These are phyloP conservation scores for Xenops minutus DNA, from an alignment of 2,797 vertebrate species.

Conservation along the genomic window DNA sequence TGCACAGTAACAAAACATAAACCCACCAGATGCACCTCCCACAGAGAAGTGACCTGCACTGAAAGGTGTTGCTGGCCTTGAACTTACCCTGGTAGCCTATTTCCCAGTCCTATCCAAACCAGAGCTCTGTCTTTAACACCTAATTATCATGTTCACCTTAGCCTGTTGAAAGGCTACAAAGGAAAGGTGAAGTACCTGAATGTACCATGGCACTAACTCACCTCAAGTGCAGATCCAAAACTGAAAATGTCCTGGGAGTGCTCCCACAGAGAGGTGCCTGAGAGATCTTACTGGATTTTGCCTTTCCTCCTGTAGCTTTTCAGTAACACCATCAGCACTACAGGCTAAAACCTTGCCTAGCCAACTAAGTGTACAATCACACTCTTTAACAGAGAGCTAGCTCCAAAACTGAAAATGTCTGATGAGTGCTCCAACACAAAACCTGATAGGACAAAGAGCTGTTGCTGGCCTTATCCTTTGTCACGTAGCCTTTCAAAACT, in stretches of 20 bases:
- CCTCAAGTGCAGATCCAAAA: neutral
- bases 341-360: neutral
- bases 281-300: neutral
- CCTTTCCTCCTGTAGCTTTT: neutral
- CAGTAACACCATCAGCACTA: neutral
- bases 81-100: neutral
- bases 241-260: fast-evolving
- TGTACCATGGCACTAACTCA: neutral
- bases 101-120: neutral
- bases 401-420: neutral
- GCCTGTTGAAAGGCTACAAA: neutral
- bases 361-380: neutral
- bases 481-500: neutral
- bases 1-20: neutral
- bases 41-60: neutral
- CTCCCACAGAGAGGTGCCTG: neutral
- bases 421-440: neutral
- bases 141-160: neutral
- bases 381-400: neutral
- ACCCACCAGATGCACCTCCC: neutral
- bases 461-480: neutral
- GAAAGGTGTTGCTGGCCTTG: neutral
- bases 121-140: neutral
- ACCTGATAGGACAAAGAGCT: neutral
- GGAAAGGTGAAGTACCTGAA: neutral